Base-by-base conservation (phyloP, 2,113 vertebrate species). In the Gopherus evgoodei region DNA sequence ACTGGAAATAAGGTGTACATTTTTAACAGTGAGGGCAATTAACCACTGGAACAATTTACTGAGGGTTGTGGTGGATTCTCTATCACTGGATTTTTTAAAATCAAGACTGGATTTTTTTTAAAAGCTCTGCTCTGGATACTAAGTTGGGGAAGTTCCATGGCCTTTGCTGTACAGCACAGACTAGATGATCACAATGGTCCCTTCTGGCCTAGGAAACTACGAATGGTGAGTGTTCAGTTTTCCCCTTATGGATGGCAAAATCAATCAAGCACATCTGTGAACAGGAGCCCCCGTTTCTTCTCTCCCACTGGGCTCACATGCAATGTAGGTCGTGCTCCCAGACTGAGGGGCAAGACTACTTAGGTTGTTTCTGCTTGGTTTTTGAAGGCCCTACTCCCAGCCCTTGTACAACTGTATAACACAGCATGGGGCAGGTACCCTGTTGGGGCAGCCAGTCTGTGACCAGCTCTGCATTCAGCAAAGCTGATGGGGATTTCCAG, bases 401-500 rank as follows among this genome's bases (percentile, higher is more conserved):
- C 84, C 59, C 81, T 95, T 93, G 87, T 86, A 91, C 16, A 42
- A 56, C 91, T 97, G 90, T 81, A 54, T 21, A 94, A 88, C 62
- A 93, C 87, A 91, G 86, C 81, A 72, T 95, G 79, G 84, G 72
- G 93, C 91, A 94, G 95, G 90, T 35, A 76, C n/a, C 88, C 94
- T 96, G 87, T 90, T 94, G 95, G 89, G 90, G 95, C 96, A 91
- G 79, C 87, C 81, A 38, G 75, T 21, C 96, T 95, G 38, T 78
- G 91, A 92, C 87, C 89, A 90, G 83, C 91, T 95, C 96, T 93
- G 72, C n/a, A 21, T 93, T n/a, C 90, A 89, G 93, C 81, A 95
- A 93, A 96, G 62, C 90, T 96, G 92, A 95, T 95, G 96, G 97
- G 96, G 97, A 96, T 97, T 97, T 97, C 90, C 95, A 96, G 79